A percentile compares a stretch with the other conserved stretches of the same genome.
Conservation (phyloP, 2,888 invertebrate species). For the Polyploca ridens region DNA sequence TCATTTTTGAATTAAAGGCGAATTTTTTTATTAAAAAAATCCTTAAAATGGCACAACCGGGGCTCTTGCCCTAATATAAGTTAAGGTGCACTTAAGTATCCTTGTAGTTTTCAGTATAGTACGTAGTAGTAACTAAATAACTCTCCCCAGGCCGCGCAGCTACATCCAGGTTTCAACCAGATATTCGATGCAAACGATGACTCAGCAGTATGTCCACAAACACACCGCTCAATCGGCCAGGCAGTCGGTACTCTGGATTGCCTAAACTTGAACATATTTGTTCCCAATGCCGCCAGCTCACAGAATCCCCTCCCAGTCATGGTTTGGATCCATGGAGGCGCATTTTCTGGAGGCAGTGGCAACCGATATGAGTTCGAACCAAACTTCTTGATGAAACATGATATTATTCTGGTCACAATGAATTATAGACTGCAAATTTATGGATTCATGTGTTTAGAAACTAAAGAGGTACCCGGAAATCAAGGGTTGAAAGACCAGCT, state of each 20-base stretch:
- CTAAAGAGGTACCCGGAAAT: conserved; percentile 47
- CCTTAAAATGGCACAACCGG: too few species aligned
- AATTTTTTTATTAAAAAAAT: too few species aligned
- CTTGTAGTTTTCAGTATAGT: too few species aligned
- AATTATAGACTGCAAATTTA: conserved; percentile 49
- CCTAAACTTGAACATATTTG: conserved; percentile 34
- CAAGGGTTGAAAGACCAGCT: conserved; percentile 51
- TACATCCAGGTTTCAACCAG: conserved; percentile 27
- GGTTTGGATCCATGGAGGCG: conserved; percentile 15
- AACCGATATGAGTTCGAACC: conserved; percentile 18
- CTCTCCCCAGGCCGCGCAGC: conserved; percentile 9
- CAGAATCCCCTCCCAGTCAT: too few species aligned
- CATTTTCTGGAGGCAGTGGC: conserved; percentile 18
- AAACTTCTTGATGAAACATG: too few species aligned
- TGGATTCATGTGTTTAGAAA: conserved; percentile 47
- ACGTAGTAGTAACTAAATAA: too few species aligned
- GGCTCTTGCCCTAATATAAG: too few species aligned
- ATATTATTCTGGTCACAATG: conserved; percentile 42
- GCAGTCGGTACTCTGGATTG: conserved; percentile 32
- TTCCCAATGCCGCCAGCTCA: conserved; percentile 30
- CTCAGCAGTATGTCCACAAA: too few species aligned
- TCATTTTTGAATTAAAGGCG: too few species aligned
- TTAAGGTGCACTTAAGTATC: background rate
- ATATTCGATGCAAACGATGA: conserved; percentile 38
- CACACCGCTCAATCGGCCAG: conserved; percentile 1